A percentile compares a stretch with the other conserved stretches of the same genome.
phyloP scores from a whole-genome alignment of 2,113 vertebrate species.

The Pelobates fuscus region DNA sequence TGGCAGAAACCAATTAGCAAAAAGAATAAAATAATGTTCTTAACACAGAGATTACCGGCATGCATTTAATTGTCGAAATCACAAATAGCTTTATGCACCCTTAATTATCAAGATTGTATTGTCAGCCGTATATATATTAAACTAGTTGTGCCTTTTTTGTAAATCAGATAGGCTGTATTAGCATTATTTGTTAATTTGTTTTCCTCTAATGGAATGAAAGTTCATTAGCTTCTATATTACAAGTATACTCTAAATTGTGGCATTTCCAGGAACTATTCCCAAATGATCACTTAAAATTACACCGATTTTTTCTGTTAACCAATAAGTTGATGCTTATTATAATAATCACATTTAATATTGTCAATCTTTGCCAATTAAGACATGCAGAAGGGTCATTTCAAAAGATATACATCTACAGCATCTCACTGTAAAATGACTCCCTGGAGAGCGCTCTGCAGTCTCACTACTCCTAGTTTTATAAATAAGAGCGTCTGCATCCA shows the following conservation, averaged over 20 bases:
- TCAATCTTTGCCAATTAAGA: conserved; percentile 43
- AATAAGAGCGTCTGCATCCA: conserved; percentile 9
- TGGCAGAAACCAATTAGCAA: conserved; percentile 15
- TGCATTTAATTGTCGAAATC: conserved; percentile 28
- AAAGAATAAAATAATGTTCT: conserved; percentile 10
- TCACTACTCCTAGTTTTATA: conserved; percentile 18
- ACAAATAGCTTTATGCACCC: conserved; percentile 26
- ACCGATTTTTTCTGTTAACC: conserved; percentile 43
- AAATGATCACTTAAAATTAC: conserved; percentile 41
- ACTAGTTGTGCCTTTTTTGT: conserved; percentile 31
- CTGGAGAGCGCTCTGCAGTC: neutral
- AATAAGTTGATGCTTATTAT: conserved; percentile 45
- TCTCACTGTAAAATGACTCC: conserved; percentile 19
- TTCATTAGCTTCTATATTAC: conserved; percentile 48
- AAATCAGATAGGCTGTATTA: conserved; percentile 46
- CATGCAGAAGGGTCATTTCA: conserved; percentile 20
- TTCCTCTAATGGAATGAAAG: conserved; percentile 46
- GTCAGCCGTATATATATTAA: conserved; percentile 35
- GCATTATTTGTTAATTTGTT: conserved; percentile 51
- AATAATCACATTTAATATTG: conserved; percentile 48
- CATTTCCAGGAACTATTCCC: conserved; percentile 44
- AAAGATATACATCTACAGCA: conserved; percentile 32
- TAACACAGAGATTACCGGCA: conserved; percentile 22
- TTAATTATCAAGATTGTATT: conserved; percentile 46
- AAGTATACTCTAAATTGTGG: conserved; percentile 39